These are phyloP conservation scores for Brachyptera putata DNA, from an alignment of 2,888 invertebrate species.

Conservation along the genomic window DNA sequence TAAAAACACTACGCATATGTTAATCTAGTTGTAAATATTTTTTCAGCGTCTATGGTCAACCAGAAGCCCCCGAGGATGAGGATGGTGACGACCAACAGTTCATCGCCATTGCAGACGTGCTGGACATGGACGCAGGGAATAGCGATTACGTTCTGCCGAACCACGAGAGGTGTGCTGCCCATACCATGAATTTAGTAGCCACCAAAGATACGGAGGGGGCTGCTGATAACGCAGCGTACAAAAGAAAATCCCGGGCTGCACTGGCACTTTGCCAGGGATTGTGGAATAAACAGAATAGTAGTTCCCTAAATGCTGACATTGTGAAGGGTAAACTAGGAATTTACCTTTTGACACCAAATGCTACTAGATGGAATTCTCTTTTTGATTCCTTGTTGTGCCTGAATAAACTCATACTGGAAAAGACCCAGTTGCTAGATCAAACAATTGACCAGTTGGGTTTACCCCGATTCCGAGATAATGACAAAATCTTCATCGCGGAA, in stretches of 20 bases:
- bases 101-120: too few relatives aligned
- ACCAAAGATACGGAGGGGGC: not conserved
- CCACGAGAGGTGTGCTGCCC: constrained; percentile 4
- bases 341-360: not conserved
- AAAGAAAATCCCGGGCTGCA: not conserved
- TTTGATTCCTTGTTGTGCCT: not conserved
- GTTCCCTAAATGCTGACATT: not conserved
- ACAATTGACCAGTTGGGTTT: not conserved
- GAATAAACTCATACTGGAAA: not conserved
- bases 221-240: not conserved
- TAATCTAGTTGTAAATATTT: too few relatives aligned
- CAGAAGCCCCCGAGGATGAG: too few relatives aligned
- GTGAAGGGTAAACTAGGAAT: not conserved
- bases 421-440: not conserved
- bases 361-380: constrained; percentile 5
- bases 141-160: too few relatives aligned
- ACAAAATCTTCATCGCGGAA: not conserved
- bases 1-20: too few relatives aligned
- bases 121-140: too few relatives aligned
- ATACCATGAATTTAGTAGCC: too few relatives aligned
- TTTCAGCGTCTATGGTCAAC: too few relatives aligned
- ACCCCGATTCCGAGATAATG: not conserved
- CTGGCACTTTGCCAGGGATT: not conserved
- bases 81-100: too few relatives aligned
- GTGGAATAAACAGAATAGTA: not conserved